Conservation (phyloP, 2,888 invertebrate genomes). For the Megamerina dolium region DNA sequence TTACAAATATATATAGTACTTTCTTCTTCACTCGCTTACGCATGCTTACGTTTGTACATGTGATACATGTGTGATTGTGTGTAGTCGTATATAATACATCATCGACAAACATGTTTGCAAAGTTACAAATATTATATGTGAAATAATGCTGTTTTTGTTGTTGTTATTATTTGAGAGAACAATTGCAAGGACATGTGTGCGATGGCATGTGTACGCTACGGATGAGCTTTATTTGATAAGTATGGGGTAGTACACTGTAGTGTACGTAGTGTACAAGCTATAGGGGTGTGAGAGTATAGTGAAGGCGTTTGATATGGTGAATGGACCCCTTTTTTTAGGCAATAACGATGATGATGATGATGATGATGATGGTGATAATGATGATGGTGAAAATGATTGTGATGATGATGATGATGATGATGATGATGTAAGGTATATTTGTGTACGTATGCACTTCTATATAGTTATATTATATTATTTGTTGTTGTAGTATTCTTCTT, state of each 20-base stretch:
- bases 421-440: neutral
- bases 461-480: neutral
- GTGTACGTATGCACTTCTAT: neutral
- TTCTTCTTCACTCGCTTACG: conserved; percentile 29
- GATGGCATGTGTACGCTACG: neutral
- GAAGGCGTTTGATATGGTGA: no score
- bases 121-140: conserved; percentile 42
- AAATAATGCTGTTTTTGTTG: conserved; percentile 32
- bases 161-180: conserved; percentile 27
- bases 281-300: no score
- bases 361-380: conserved; percentile 21
- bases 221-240: conserved; percentile 6
- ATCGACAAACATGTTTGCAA: conserved; percentile 46
- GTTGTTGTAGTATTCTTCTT: no score
- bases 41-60: no score
- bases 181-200: conserved; percentile 40
- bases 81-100: conserved; percentile 44
- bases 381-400: conserved; percentile 22
- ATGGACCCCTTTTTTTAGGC: no score
- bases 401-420: conserved; percentile 5
- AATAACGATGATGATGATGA: conserved; percentile 21
- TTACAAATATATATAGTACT: no score
- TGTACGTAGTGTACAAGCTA: no score
- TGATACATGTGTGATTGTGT: no score
- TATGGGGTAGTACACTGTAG: conserved; percentile 1